Percentiles rank a stretch among this genome's conserved stretches.
These are phyloP conservation scores for Cossypha dichroa DNA, from an alignment of 2,797 vertebrate genomes.

Conservation along the genomic window DNA sequence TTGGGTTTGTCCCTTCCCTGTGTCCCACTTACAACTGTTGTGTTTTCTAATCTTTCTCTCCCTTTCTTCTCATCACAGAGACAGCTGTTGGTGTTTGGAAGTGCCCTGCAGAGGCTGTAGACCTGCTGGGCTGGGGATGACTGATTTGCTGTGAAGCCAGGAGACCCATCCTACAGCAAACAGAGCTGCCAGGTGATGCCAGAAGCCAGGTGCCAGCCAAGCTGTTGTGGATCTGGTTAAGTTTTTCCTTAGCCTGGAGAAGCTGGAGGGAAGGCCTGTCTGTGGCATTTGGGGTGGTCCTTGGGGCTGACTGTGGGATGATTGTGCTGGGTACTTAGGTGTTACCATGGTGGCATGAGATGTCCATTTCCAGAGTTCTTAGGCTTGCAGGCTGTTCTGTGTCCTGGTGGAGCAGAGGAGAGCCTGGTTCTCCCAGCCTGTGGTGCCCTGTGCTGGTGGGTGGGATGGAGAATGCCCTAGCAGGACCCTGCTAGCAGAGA, in stretches of 20 bases:
- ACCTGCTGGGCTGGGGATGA: background rate
- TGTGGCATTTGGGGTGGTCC: background rate
- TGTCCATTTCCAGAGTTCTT: background rate
- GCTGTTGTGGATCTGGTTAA: background rate
- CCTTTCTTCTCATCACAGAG: background rate
- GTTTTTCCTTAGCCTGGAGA: background rate
- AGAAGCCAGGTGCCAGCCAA: background rate
- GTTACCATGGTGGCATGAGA: fast-evolving
- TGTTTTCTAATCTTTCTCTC: background rate
- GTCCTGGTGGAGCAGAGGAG: background rate
- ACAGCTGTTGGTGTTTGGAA: background rate
- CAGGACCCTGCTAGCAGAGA: background rate
- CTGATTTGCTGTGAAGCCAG: background rate
- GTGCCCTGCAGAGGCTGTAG: background rate
- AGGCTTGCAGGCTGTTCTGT: background rate
- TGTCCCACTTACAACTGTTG: background rate
- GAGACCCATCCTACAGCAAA: background rate
- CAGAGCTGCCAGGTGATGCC: background rate
- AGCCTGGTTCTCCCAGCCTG: background rate
- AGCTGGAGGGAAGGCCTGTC: background rate
- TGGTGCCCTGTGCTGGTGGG: fast-evolving
- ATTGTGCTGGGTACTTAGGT: background rate
- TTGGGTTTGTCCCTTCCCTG: background rate
- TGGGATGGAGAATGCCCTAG: background rate
- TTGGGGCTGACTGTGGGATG: background rate